Percentiles rank a stretch among this genome's conserved stretches.
These are phyloP conservation scores for Matsumyia berberina DNA, from an alignment of 2,888 invertebrate species.

Conservation along the genomic window DNA sequence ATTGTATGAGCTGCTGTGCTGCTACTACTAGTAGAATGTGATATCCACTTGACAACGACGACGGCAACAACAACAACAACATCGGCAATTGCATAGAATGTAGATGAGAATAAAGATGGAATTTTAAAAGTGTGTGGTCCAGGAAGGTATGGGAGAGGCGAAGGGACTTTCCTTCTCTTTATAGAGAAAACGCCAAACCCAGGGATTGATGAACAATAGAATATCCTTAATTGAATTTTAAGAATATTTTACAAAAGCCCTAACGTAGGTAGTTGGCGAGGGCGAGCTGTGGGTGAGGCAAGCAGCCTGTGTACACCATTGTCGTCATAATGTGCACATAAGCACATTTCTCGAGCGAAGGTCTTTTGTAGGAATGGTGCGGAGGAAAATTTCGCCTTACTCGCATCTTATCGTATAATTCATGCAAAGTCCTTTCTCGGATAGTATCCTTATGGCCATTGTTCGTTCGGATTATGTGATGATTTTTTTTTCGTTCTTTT, in stretches of 20 bases:
- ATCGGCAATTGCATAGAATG: background rate
- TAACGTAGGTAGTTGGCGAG: conserved; percentile 31
- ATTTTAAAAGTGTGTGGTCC: conserved; percentile 60
- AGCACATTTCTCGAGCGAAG: conserved; percentile 70
- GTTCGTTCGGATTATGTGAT: conserved; percentile 71
- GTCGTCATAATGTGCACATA: conserved; percentile 73
- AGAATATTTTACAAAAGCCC: conserved; percentile 73
- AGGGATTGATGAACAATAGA: conserved; percentile 75
- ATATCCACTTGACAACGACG: conserved; percentile 52
- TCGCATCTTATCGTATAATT: conserved; percentile 73
- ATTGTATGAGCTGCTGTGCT: conserved; percentile 33
- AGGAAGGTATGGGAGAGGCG: conserved; percentile 14
- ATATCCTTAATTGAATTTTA: conserved; percentile 76
- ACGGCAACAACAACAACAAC: conserved; percentile 32
- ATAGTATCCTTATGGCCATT: conserved; percentile 68
- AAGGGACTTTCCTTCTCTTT: conserved; percentile 10
- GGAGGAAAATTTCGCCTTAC: conserved; percentile 49
- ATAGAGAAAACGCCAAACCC: conserved; percentile 63
- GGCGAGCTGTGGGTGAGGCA: background rate
- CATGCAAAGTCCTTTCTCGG: conserved; percentile 75
- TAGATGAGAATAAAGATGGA: conserved; percentile 54
- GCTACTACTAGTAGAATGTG: conserved; percentile 10
- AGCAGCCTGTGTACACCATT: conserved; percentile 35
- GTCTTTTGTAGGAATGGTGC: conserved; percentile 47
- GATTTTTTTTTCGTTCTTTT: conserved; percentile 56